Evolutionary conservation across 2,797 vertebrate genomes (phyloP).

Genomic region (Brachymystax lenok): DNA sequence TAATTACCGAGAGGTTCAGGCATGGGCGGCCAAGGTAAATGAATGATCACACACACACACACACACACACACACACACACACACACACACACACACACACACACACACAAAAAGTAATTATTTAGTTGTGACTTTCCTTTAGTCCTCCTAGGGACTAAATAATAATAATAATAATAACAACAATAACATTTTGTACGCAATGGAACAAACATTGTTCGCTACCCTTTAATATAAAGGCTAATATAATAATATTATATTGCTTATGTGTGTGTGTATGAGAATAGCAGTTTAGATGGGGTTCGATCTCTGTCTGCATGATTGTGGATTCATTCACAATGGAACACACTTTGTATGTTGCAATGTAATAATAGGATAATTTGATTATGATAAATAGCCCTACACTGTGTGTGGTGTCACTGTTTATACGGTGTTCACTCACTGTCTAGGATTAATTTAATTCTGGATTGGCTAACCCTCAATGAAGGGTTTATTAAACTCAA

Average conservation of each 20-base stretch:
- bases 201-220: too few relatives aligned
- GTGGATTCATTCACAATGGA: background rate
- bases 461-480: background rate
- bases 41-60: background rate
- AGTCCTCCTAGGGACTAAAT: too few relatives aligned
- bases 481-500: background rate
- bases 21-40: background rate
- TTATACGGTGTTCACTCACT: background rate
- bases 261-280: too few relatives aligned
- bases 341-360: background rate
- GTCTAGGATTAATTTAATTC: background rate
- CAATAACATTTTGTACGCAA: too few relatives aligned
- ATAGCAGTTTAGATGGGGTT: background rate
- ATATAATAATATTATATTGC: too few relatives aligned
- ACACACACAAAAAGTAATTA: too few relatives aligned
- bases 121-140: too few relatives aligned
- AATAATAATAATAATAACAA: too few relatives aligned
- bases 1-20: background rate
- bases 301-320: background rate
- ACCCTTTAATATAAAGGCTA: too few relatives aligned
- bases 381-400: background rate
- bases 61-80: too few relatives aligned
- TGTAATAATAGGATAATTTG: background rate
- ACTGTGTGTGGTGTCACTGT: background rate
- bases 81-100: too few relatives aligned